Evolutionary conservation across 2,113 vertebrate genomes (phyloP).

Genomic region (Nymphicus hollandicus): DNA sequence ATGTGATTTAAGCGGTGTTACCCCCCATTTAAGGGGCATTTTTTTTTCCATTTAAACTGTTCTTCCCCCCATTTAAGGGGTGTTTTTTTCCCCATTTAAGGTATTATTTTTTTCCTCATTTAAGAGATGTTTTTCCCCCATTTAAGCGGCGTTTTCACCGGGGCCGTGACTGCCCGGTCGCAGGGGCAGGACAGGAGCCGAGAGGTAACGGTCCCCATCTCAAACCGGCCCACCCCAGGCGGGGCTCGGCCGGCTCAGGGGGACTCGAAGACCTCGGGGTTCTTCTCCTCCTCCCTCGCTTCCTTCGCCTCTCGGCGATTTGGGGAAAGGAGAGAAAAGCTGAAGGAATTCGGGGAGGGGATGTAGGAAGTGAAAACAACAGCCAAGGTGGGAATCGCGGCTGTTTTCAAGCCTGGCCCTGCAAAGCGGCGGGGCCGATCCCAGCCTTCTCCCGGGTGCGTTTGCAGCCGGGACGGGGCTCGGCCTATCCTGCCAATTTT

Average conservation of each 20-base stretch:
- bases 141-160: not conserved
- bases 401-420: not conserved
- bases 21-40: not conserved
- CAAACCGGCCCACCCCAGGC: fast-evolving
- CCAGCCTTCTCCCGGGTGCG: not conserved
- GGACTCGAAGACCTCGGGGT: not conserved
- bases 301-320: not conserved
- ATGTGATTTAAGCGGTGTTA: not conserved
- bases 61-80: not conserved
- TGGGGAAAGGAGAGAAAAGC: not conserved
- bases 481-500: not conserved
- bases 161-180: not conserved
- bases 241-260: not conserved
- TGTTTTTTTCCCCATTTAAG: not conserved
- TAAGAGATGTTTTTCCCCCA: fast-evolving
- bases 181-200: not conserved
- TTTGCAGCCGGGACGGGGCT: not conserved
- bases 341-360: not conserved
- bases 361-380: not conserved
- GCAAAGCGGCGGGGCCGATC: not conserved
- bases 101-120: not conserved
- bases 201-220: not conserved
- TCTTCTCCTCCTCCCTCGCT: not conserved
- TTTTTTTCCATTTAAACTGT: not conserved
- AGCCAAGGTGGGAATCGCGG: not conserved